Evolutionary conservation across 2,888 invertebrate species (phyloP).

Genomic region (Buathra laborator): DNA sequence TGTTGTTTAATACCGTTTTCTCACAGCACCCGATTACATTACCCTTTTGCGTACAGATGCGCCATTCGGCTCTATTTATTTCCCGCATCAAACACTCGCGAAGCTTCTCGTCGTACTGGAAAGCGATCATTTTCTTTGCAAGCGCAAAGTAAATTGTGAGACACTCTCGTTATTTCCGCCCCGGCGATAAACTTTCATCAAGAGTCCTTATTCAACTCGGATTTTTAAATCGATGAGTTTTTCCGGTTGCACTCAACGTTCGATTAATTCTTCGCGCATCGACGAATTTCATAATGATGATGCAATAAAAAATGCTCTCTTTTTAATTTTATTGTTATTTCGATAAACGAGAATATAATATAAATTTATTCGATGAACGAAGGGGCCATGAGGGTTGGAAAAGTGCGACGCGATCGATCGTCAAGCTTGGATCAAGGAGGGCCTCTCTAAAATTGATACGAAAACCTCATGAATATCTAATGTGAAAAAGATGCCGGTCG

Average conservation of each 20-base stretch:
- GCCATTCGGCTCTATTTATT: conserved; percentile 8
- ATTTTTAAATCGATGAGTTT: neutral
- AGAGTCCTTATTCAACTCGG: neutral
- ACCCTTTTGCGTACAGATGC: neutral
- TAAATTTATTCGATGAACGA: conserved; percentile 35
- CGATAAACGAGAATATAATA: conserved; percentile 27
- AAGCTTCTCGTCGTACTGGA: neutral
- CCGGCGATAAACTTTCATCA: conserved; percentile 27
- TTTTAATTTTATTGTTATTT: conserved; percentile 17
- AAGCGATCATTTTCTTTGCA: conserved; percentile 32
- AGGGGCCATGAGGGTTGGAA: neutral
- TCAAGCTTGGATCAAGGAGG: neutral
- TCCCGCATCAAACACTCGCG: neutral
- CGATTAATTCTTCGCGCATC: neutral
- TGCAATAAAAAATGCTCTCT: neutral
- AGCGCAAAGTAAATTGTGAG: conserved; percentile 40
- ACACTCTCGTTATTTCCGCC: conserved; percentile 20
- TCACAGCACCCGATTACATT: neutral
- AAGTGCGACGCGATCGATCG: conserved; percentile 27
- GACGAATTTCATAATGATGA: neutral
- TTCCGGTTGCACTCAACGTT: too few relatives aligned
- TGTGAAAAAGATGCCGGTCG: conserved; percentile 43
- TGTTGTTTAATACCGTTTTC: neutral
- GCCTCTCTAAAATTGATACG: conserved; percentile 49
- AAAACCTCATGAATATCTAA: conserved; percentile 60